Conservation (phyloP, 1,140 invertebrate genomes). For the Drosophila grimshawi region DNA sequence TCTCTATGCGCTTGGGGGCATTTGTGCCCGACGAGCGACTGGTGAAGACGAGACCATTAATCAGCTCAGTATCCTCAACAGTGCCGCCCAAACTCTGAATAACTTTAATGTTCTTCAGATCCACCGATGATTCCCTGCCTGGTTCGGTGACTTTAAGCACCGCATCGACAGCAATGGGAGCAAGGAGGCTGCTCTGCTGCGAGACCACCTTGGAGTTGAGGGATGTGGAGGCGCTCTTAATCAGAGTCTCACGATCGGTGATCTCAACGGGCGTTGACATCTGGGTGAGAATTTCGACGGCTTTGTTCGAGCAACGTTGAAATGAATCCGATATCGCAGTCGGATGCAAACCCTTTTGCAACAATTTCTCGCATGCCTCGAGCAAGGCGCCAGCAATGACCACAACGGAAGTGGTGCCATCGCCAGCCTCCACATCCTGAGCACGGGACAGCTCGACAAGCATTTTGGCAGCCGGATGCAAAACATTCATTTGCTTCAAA, state of each 20-base stretch:
- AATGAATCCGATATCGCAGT: slow-evolving; percentile 99
- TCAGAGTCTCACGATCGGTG: slow-evolving; percentile 93
- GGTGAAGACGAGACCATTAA: slow-evolving; percentile 97
- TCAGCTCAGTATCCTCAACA: slow-evolving; percentile 98
- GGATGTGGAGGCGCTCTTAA: slow-evolving; percentile 98
- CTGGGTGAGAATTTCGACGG: slow-evolving; percentile 93
- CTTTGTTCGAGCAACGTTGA: slow-evolving; percentile 94
- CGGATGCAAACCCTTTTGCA: slow-evolving; percentile 98
- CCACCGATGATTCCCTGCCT: slow-evolving; percentile 87
- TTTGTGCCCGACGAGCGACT: slow-evolving; percentile 95
- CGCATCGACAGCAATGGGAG: slow-evolving; percentile 98
- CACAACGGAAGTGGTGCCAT: slow-evolving; percentile 99
- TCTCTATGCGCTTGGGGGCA: slow-evolving; percentile 97
- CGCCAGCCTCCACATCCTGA: slow-evolving; percentile 99
- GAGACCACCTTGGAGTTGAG: slow-evolving; percentile 99
- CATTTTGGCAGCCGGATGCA: slow-evolving; percentile 99
- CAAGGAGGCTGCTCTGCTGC: slow-evolving; percentile 97
- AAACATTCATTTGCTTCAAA: slow-evolving; percentile 99
- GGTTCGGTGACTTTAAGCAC: slow-evolving; percentile 93
- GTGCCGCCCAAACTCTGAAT: slow-evolving; percentile 98
- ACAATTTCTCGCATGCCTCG: slow-evolving; percentile 96
- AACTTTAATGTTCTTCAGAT: slow-evolving; percentile 96
- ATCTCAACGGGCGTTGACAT: slow-evolving; percentile 96
- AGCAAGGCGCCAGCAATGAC: slow-evolving; percentile 97
- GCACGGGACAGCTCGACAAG: slow-evolving; percentile 99